These are phyloP conservation scores for Plemyria rubiginata DNA, from an alignment of 2,888 invertebrate genomes.

Conservation along the genomic window DNA sequence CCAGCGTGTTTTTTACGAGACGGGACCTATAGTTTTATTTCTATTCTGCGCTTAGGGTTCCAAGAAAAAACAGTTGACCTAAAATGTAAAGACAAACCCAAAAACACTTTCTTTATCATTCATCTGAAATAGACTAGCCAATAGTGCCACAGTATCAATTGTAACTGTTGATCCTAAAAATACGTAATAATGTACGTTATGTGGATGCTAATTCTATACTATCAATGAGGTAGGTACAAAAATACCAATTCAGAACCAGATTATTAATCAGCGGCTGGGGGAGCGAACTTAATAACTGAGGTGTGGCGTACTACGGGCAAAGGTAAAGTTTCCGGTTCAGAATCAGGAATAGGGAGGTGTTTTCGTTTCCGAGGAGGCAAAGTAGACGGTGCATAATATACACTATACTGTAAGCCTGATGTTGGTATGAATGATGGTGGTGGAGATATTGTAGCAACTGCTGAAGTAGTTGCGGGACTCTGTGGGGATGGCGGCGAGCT, in stretches of 20 bases:
- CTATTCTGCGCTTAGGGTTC: too few relatives aligned
- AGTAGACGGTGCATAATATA: conserved; percentile 72
- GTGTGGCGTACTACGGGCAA: conserved; percentile 74
- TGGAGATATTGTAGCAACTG: conserved; percentile 40
- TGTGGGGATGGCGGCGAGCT: conserved; percentile 82
- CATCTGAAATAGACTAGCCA: too few relatives aligned
- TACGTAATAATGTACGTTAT: not conserved
- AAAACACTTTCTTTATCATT: too few relatives aligned
- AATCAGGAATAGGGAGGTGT: conserved; percentile 89
- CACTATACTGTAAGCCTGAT: conserved; percentile 58
- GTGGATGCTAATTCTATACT: not conserved
- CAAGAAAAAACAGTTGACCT: too few relatives aligned
- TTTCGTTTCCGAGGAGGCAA: conserved; percentile 92
- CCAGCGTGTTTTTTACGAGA: too few relatives aligned
- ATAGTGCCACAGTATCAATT: not conserved
- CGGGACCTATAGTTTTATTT: too few relatives aligned
- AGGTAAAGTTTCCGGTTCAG: conserved; percentile 66
- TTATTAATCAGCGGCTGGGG: conserved; percentile 84
- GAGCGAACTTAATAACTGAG: conserved; percentile 95
- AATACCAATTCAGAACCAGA: not conserved
- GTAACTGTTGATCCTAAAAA: not conserved
- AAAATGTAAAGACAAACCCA: too few relatives aligned
- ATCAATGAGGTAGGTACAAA: not conserved
- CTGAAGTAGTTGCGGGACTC: conserved; percentile 67
- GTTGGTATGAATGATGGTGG: conserved; percentile 72